Evolutionary conservation across 2,888 invertebrate species (phyloP), one percentile per base, ranked within the genome.

Genomic region (Schizotus pectinicornis): DNA sequence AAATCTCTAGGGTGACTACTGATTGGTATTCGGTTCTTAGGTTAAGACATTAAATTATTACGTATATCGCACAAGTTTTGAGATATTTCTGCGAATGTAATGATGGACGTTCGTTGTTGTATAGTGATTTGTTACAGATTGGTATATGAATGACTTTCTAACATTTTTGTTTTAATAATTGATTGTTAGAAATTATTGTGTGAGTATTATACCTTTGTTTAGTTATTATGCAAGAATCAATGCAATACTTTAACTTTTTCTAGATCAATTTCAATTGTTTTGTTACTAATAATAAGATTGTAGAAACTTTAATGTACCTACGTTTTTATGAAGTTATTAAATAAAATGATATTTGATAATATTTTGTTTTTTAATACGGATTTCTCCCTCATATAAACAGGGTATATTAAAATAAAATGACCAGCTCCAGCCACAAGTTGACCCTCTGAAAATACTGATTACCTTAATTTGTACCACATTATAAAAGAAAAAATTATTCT

Each of bases 191-290:
- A 53, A 37, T 52, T 37, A 46, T 42, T 38, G 46, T 51, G 50
- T 45, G 46, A 53, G 49, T 48, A 56, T 53, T 54, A 51, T 32
- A 30, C 14, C 34, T 46, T 42, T 13, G 57, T 54, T 50, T 39
- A 47, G 41, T 61, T 54, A 46, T 58, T 55, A 66, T 60, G 67
- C 67, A 64, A 64, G 51, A 55, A 61, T 62, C 67, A 68, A 67
- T 67, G 65, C 68, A 68, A 67, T 63, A 49, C 41, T 56, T 22
- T 56, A 31, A 35, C 34, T 50, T 42, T 46, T 7, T 46, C n/a
- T 8, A 39, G 12, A 45, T 45, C 31, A 7, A 34, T 12, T 43
- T 31, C 14, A 36, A 42, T 43, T 51, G 35, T 36, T 52, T 53
- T 50, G 39, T 33, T 50, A 41, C 11, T 32, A 39, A 13, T 32